Percentiles rank a stretch among this genome's conserved stretches.
These are phyloP conservation scores for Bacillus rossius DNA, from an alignment of 1,140 invertebrate genomes.

Conservation along the genomic window DNA sequence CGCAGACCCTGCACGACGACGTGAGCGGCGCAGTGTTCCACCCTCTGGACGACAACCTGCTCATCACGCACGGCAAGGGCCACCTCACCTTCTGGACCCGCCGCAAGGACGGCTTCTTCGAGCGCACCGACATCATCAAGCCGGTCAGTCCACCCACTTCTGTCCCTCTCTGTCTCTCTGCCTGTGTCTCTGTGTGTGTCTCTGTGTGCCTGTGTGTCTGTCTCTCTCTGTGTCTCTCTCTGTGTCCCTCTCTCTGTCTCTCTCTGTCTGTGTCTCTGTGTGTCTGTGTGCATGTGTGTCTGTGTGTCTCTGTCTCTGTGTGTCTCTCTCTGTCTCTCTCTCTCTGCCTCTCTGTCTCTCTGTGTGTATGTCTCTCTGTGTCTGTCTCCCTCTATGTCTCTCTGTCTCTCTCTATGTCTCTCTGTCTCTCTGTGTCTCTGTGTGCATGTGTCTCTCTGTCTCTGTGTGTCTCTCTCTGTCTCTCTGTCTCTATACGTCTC, in stretches of 20 bases:
- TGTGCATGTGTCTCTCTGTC: neutral
- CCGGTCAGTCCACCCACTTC: constrained; percentile 47
- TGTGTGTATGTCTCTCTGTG: neutral
- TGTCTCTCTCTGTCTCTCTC: neutral
- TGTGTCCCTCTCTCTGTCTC: neutral
- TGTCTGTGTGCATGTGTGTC: neutral
- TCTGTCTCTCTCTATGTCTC: no score
- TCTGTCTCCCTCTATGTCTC: no score
- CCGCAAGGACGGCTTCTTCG: constrained; percentile 82
- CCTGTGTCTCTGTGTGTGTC: neutral
- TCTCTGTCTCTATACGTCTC: neutral
- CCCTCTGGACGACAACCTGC: constrained; percentile 85
- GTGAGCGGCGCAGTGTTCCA: constrained; percentile 87
- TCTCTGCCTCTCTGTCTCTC: neutral
- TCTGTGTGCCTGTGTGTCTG: neutral
- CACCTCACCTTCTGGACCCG: constrained; percentile 91
- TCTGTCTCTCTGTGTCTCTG: neutral
- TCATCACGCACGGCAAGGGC: constrained; percentile 90
- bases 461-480: neutral
- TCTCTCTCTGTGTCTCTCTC: neutral
- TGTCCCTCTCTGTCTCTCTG: neutral
- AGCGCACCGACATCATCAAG: constrained; percentile 81
- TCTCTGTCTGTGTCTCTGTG: neutral
- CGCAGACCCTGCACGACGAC: constrained; percentile 80
- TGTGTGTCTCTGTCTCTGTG: neutral